Evolutionary conservation across 2,113 vertebrate species (phyloP), one percentile per base, ranked within the genome.

Genomic region (Myrmecophaga tridactyla): DNA sequence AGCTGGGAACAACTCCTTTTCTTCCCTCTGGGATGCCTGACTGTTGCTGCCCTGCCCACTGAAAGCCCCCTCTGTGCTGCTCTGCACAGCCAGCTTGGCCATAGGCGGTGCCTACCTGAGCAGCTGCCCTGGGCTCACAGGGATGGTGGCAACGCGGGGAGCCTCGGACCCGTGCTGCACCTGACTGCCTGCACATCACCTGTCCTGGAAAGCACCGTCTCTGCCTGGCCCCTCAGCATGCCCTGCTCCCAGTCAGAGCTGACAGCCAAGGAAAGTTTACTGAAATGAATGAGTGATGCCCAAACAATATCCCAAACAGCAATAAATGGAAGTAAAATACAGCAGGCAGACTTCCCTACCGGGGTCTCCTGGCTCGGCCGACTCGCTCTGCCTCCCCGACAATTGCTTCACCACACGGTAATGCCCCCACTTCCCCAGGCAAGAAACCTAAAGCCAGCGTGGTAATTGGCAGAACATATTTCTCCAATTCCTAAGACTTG

Each of bases 401-500:
- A 0, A 46, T 27, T 6, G 0, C 62, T 17, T 14, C 17, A 7
- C 41, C 6, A 77, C 12, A 12, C 56, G 88, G 58, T 31, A 75
- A 58, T 39, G 23, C 4, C 27, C 17, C 58, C 12, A 60, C 4
- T 56, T 92, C 95, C 25, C 63, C 23, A 1, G 43, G 83, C 53
- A 1, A 41, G 56, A 58, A 20, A 23, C 60, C 78, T 41, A 0
- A 58, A 60, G 85, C 69, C 25, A 2, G 48, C 14, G 9, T 89
- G 83, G 41, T 12, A 65, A 83, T 20, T n/a, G 80, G 89, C 88
- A 41, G 88, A 83, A 86, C 0, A 20, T 1, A 43, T 58, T 83
- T 96, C 96, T 96, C 80, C 18, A 3, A 29, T 2, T 92, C 96
- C 86, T 63, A 81, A 36, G 96, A 90, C 85, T 96, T 95, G 90